Percentiles rank a stretch among this genome's conserved stretches.
Conservation (phyloP, 2,113 vertebrate genomes). For the Monopterus albus region DNA sequence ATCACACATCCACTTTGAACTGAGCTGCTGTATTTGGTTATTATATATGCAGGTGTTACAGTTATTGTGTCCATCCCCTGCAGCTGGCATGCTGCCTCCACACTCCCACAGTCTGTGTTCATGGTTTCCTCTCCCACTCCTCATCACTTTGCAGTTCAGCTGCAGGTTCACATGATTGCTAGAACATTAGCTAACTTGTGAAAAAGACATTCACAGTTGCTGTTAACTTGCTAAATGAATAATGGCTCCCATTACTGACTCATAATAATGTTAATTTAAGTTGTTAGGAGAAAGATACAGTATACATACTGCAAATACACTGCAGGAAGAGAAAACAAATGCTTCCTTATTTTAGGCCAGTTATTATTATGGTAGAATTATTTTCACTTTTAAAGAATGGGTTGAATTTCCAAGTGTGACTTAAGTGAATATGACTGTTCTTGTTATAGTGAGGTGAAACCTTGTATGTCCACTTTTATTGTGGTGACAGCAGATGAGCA, state of each 20-base stretch:
- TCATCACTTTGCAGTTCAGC: constrained; percentile 63
- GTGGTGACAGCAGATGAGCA: background rate
- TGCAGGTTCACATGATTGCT: constrained; percentile 55
- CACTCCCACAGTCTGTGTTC: constrained; percentile 69
- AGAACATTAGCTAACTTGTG: constrained; percentile 63
- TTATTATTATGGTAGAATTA: background rate
- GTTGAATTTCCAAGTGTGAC: background rate
- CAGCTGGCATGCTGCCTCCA: constrained; percentile 62
- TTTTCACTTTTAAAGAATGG: background rate
- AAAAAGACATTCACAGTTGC: constrained; percentile 57
- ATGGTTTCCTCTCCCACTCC: constrained; percentile 74
- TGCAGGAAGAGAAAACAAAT: background rate
- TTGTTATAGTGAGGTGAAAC: background rate
- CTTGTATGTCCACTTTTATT: background rate
- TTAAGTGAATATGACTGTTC: constrained; percentile 1
- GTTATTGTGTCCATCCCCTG: constrained; percentile 57
- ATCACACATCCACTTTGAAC: background rate
- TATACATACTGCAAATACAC: too few species aligned
- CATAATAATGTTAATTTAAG: background rate
- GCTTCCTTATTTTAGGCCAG: background rate
- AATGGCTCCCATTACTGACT: constrained; percentile 20
- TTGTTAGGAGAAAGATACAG: too few species aligned
- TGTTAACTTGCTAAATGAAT: constrained; percentile 38
- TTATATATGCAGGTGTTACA: constrained; percentile 46
- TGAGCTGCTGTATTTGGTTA: constrained; percentile 7